Conservation (phyloP, 2,113 vertebrate species). For the Oreochromis spilurus region DNA sequence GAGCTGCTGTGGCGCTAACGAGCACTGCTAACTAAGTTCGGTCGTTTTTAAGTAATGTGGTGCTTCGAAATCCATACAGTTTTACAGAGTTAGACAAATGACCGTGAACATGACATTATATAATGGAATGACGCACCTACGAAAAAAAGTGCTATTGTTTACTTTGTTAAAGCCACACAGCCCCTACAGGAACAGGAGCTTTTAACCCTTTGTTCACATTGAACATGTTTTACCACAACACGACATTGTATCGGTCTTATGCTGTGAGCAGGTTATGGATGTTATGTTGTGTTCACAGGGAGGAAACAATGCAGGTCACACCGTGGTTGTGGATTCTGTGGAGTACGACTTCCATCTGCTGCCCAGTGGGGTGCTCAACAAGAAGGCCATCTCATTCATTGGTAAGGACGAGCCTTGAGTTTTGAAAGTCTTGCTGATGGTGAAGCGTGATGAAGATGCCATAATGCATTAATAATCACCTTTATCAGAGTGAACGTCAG, state of each 20-base stretch:
- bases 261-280: background rate
- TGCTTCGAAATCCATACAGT: background rate
- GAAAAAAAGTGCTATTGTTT: background rate
- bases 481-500: background rate
- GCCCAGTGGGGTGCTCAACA: conserved; percentile 81
- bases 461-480: background rate
- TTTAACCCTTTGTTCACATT: background rate
- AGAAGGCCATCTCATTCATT: conserved; percentile 76
- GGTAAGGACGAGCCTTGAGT: conserved; percentile 40
- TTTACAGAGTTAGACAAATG: background rate
- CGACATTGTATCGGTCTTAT: background rate
- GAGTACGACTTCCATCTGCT: conserved; percentile 81
- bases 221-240: background rate
- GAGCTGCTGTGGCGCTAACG: conserved; percentile 9
- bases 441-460: background rate
- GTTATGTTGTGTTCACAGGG: conserved; percentile 62
- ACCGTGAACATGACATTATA: background rate
- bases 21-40: background rate
- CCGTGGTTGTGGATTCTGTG: conserved; percentile 75
- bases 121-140: background rate
- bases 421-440: background rate
- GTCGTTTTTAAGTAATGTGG: background rate
- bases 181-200: accelerated
- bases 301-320: conserved; percentile 82
- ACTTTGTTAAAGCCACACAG: background rate